Base-by-base conservation (phyloP, 1,140 invertebrate species). In the Plectrocnemia conspersa region DNA sequence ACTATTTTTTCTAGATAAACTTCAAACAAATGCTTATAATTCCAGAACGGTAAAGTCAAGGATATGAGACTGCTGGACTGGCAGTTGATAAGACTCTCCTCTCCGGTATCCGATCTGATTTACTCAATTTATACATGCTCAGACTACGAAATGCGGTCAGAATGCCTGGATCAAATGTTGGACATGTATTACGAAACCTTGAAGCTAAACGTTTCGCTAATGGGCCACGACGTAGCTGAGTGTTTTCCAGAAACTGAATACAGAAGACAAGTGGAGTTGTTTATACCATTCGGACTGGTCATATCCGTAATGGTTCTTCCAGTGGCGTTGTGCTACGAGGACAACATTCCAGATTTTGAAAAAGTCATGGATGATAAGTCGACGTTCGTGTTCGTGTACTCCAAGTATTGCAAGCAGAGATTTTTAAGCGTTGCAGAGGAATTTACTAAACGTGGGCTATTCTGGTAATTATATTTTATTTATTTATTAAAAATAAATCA, bases 101-200 rank as follows among this genome's bases (percentile, higher is more conserved):
- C 80, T 2, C 81, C 81, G 3, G 72, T 78, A 1, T 73, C 73
- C 1, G 81, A 83, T 54, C 55, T 83, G 36, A 72, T 74, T 0
- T 80, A 82, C 56, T 80, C 77, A 52, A 64, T 83, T 2, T 82
- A 77, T 53, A 72, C 74, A 58, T 75, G 74, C 45, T 76, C 79
- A 0, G 72, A 77, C 18, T 64, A 70, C 44, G 54, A 69, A 5
- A 67, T 80, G 19, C 65, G 79, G 5, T 52, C 64, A 13, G 56
- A 70, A 13, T 64, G 80, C 56, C 76, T 76, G 38, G 61, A 76
- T 13, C 36, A 66, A 23, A 63, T 81, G 10, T 32, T 83, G 1
- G 54, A 79, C 27, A 62, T 76, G n/a, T 83, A 83, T 65, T 74
- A 81, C 52, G 58, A 66, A n/a, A 73, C 74, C 19, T 63, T 82